A percentile compares a stretch with the other conserved stretches of the same genome.
These are phyloP conservation scores for Oreochromis grahami DNA, from an alignment of 2,797 vertebrate species.

Conservation along the genomic window DNA sequence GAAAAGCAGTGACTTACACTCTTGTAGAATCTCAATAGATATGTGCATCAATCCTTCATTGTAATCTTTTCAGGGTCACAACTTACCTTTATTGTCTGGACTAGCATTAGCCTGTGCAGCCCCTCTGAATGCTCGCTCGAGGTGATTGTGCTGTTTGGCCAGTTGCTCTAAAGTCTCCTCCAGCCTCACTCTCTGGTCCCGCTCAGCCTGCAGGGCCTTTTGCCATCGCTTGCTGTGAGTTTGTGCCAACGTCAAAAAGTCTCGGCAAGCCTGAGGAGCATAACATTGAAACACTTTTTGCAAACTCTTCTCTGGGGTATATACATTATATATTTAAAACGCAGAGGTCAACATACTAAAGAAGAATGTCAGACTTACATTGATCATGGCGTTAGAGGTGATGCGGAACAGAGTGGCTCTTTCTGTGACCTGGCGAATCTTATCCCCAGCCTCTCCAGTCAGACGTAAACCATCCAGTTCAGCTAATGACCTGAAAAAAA, in stretches of 20 bases:
- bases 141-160: conserved; percentile 96
- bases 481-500: conserved; percentile 86
- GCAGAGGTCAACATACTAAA: background rate
- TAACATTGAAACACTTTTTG: background rate
- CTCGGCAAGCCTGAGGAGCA: conserved; percentile 83
- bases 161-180: conserved; percentile 96
- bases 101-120: conserved; percentile 72
- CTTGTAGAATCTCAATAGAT: background rate
- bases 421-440: conserved; percentile 95
- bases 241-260: conserved; percentile 90
- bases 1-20: background rate
- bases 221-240: conserved; percentile 95
- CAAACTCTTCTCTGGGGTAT: background rate
- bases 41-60: background rate
- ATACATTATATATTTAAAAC: background rate
- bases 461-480: conserved; percentile 90
- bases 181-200: conserved; percentile 91
- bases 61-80: too few relatives aligned
- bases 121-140: conserved; percentile 92
- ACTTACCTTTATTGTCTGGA: conserved; percentile 81
- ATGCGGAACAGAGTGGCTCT: conserved; percentile 95
- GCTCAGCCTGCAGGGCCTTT: conserved; percentile 91
- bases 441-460: conserved; percentile 89
- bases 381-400: conserved; percentile 99
- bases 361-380: conserved; percentile 74